Conservation (phyloP, 2,113 vertebrate genomes). For the Ceyx cyanopectus region DNA sequence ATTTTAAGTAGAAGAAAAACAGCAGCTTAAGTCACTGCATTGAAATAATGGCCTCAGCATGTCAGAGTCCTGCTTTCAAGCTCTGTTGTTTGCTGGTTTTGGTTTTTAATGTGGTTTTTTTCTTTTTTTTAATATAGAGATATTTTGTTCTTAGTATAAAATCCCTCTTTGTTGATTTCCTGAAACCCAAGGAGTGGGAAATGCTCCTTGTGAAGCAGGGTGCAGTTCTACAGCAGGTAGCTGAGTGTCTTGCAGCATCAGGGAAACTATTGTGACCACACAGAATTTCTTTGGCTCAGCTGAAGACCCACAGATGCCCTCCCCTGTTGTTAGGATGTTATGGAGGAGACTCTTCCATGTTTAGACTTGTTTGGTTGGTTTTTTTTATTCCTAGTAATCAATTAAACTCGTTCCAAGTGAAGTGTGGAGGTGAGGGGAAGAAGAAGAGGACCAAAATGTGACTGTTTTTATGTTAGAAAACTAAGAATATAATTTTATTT, state of each 20-base stretch:
- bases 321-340: not conserved
- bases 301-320: not conserved
- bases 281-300: not conserved
- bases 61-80: not conserved
- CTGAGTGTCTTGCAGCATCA: not conserved
- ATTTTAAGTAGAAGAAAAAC: not conserved
- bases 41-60: not conserved
- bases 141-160: not conserved
- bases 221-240: not conserved
- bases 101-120: not conserved
- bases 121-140: not conserved
- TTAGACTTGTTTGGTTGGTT: not conserved
- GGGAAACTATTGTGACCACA: not conserved
- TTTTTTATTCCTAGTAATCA: not conserved
- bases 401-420: not conserved
- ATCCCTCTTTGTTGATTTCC: not conserved
- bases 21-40: not conserved
- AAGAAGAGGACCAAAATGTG: not conserved
- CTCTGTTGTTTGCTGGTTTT: not conserved
- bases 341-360: not conserved
- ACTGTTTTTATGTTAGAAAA: not conserved
- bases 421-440: not conserved
- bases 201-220: not conserved
- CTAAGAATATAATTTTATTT: not conserved
- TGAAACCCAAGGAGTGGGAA: not conserved